A percentile compares a stretch with the other conserved stretches of the same genome.
phyloP scores from a whole-genome alignment of 2,888 invertebrate genomes.

The Diachrysia chrysitis region DNA sequence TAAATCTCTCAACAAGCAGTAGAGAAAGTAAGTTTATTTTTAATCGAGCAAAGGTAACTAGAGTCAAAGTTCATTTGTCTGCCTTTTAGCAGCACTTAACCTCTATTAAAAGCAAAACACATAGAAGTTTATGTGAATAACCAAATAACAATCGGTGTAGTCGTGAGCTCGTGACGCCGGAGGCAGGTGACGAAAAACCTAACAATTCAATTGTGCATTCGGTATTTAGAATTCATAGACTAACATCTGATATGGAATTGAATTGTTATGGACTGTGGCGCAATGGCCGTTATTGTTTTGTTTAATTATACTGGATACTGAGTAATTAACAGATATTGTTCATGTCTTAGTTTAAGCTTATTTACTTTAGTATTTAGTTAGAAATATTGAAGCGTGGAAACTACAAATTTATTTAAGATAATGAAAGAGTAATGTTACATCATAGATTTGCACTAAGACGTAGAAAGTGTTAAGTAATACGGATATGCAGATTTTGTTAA shows the following conservation, averaged over 20 bases:
- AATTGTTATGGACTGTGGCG: slow-evolving; percentile 55
- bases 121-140: slow-evolving; percentile 62
- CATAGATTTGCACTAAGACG: not conserved
- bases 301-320: slow-evolving; percentile 48
- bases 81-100: slow-evolving; percentile 62
- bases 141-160: slow-evolving; percentile 64
- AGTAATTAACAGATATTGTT: slow-evolving; percentile 19
- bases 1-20: slow-evolving; percentile 15
- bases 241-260: slow-evolving; percentile 59
- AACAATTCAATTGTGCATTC: slow-evolving; percentile 70
- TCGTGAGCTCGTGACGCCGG: slow-evolving; percentile 70
- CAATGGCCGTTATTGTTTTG: slow-evolving; percentile 40
- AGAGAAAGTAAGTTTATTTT: slow-evolving; percentile 43
- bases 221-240: slow-evolving; percentile 60
- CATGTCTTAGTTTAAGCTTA: not conserved
- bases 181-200: slow-evolving; percentile 74
- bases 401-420: not conserved
- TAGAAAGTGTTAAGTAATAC: not conserved
- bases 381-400: not conserved
- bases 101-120: slow-evolving; percentile 64
- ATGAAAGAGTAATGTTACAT: not conserved
- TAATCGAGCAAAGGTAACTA: slow-evolving; percentile 38
- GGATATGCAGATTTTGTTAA: not conserved
- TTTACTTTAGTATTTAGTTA: not conserved
- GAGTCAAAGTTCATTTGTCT: slow-evolving; percentile 57